phyloP scores from a whole-genome alignment of 2,797 vertebrate species.

The Acipenser transmontanus region DNA sequence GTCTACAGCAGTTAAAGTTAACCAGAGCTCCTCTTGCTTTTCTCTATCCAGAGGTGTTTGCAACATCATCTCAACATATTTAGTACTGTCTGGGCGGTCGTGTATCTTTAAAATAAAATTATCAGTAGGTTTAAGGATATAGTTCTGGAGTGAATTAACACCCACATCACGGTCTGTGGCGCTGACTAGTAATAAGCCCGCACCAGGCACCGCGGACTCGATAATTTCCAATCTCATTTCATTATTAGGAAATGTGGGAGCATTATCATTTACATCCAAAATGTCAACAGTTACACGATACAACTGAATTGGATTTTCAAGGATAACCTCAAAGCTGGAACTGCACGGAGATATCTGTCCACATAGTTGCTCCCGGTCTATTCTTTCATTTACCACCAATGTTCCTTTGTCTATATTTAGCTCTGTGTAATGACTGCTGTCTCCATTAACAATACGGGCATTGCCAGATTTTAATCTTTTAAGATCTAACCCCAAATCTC shows the following conservation, averaged over 20 bases:
- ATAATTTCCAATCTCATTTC: conserved; percentile 47
- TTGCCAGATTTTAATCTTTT: conserved; percentile 30
- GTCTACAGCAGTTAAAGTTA: not conserved
- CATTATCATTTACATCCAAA: conserved; percentile 47
- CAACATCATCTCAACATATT: conserved; percentile 33
- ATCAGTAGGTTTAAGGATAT: conserved; percentile 43
- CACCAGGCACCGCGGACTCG: conserved; percentile 42
- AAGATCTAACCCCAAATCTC: conserved; percentile 33
- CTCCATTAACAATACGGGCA: conserved; percentile 29
- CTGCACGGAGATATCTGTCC: conserved; percentile 29
- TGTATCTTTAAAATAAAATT: conserved; percentile 46
- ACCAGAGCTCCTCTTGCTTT: not conserved
- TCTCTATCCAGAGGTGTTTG: not conserved
- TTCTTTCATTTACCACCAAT: conserved; percentile 29
- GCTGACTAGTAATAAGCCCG: conserved; percentile 45
- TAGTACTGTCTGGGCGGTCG: conserved; percentile 35
- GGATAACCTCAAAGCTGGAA: conserved; percentile 30
- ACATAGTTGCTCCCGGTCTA: conserved; percentile 34
- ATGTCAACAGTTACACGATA: conserved; percentile 38
- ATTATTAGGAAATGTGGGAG: conserved; percentile 35
- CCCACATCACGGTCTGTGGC: conserved; percentile 50
- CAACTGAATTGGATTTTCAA: conserved; percentile 32
- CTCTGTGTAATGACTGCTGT: conserved; percentile 27
- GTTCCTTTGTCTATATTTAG: conserved; percentile 35
- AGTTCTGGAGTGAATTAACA: conserved; percentile 45